phyloP scores from a whole-genome alignment of 2,797 vertebrate genomes.

The Leucoraja ocellata region DNA sequence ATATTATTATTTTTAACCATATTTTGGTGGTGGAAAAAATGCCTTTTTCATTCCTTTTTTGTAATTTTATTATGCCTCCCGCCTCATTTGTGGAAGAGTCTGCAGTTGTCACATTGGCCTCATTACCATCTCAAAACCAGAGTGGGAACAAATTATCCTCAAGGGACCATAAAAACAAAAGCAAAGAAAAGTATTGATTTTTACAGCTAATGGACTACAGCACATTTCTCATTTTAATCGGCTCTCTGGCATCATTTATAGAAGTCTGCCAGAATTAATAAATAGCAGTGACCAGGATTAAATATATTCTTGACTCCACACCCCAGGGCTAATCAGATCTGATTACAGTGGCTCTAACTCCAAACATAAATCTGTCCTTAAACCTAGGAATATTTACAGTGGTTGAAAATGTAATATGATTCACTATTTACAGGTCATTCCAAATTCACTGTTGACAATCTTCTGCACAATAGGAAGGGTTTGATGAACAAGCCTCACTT shows the following conservation, averaged over 20 bases:
- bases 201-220: not conserved
- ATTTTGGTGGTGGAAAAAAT: too few species aligned
- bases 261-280: not conserved
- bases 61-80: too few species aligned
- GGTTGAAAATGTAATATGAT: not conserved
- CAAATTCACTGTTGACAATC: not conserved
- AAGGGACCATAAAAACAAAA: too few species aligned
- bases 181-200: not conserved
- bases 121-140: too few species aligned
- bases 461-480: not conserved
- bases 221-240: not conserved
- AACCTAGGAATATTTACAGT: not conserved
- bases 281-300: not conserved
- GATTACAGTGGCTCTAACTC: not conserved
- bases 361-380: not conserved
- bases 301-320: not conserved
- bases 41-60: too few species aligned
- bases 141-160: too few species aligned
- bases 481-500: not conserved
- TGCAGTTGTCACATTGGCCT: too few species aligned
- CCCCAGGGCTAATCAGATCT: not conserved
- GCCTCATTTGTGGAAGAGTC: too few species aligned
- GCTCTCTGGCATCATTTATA: not conserved
- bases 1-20: too few species aligned
- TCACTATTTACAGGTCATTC: not conserved